Base-by-base conservation (phyloP, 2,113 vertebrate genomes). In the Pseudopodoces humilis region DNA sequence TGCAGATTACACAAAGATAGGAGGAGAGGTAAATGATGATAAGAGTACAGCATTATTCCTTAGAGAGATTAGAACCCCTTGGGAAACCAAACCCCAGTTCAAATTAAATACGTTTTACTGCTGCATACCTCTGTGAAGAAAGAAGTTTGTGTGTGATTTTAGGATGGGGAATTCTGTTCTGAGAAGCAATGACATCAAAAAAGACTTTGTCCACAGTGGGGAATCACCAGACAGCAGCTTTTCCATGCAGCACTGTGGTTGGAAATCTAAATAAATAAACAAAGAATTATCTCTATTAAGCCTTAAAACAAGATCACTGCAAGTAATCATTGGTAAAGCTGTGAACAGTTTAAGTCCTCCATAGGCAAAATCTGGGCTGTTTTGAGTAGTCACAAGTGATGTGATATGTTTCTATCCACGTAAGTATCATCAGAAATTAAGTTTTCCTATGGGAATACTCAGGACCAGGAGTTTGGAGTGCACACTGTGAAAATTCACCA, bases 1-100 rank as follows among this genome's bases (percentile, higher is more conserved):
- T 86, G 49, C 52, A 86, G 90, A 96, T 90, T 89, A 93, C 80
- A 86, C 22, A 39, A 81, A 95, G 90, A 95, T 64, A 88, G 72
- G 64, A 82, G 23, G 37, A 90, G 75, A 88, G 52, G 35, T 80
- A 94, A 93, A 92, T 24, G 56, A 71, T 67, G 59, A 86, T 93
- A 92, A 86, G 52, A 88, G 47, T 44, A 31, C 30, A 60, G 20
- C 49, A 81, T 86, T 94, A 90, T 88, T 94, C 71, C 79, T 83
- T 60, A 56, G 76, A 83, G 83, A 93, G 50, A 94, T 94, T 86
- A 86, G 68, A 92, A 93, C 15, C 71, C 39, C 35, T 86, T 83
- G 85, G 60, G 63, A 94, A 92, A 64, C n/a, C 0, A 7, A 46
- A 76, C 31, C 63, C 70, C 62, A 41, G 25, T 81, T 90, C 79